phyloP scores from a whole-genome alignment of 2,113 vertebrate species.

The Aix galericulata region DNA sequence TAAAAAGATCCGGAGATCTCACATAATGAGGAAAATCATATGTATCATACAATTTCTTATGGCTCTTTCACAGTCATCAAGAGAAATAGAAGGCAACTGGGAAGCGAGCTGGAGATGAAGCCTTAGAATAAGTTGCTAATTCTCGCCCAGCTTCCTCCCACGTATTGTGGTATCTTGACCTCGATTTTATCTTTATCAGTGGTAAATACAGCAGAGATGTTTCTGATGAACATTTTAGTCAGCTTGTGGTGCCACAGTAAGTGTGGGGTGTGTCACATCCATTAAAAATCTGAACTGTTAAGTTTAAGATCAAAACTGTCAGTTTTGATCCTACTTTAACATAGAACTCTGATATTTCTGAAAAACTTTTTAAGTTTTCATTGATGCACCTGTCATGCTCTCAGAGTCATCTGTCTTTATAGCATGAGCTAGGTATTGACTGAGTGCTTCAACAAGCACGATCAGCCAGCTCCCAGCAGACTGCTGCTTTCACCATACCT shows the following conservation, averaged over 20 bases:
- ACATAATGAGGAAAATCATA: conserved; percentile 23
- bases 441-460: not conserved
- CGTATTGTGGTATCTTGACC: conserved; percentile 44
- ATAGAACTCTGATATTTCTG: not conserved
- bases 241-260: not conserved
- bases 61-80: conserved; percentile 25
- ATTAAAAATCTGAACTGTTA: not conserved
- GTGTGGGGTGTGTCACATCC: not conserved
- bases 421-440: not conserved
- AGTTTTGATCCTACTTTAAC: not conserved
- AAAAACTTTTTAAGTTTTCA: not conserved
- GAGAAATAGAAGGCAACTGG: conserved; percentile 5
- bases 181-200: conserved; percentile 60
- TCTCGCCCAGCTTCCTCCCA: conserved; percentile 58
- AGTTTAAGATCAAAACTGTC: not conserved
- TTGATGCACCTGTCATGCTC: not conserved
- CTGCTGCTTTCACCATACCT: not conserved
- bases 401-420: not conserved
- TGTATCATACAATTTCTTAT: conserved; percentile 27
- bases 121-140: conserved; percentile 44
- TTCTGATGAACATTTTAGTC: conserved; percentile 18
- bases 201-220: conserved; percentile 13
- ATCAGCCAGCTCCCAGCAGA: not conserved
- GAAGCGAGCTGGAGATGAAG: not conserved
- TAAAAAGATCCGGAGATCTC: conserved; percentile 38